A percentile compares a stretch with the other conserved stretches of the same genome.
phyloP scores from a whole-genome alignment of 2,888 invertebrate genomes.

The Anodontia alba region DNA sequence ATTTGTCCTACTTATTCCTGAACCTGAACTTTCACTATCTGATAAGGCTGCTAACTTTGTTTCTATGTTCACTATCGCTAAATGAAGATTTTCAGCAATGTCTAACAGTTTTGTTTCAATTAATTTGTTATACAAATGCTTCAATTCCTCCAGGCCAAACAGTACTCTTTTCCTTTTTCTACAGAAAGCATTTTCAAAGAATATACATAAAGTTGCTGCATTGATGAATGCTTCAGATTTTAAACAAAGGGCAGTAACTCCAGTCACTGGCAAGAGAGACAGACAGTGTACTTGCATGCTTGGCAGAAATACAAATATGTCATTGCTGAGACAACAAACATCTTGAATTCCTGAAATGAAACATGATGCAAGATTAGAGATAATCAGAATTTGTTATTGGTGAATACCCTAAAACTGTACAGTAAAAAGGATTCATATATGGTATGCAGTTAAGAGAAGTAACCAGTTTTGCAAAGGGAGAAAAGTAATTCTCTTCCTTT shows the following conservation, averaged over 20 bases:
- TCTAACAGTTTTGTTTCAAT: conserved; percentile 30
- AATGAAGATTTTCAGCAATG: conserved; percentile 34
- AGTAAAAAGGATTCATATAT: no score
- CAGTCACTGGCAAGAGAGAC: conserved; percentile 64
- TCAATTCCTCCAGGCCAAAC: conserved; percentile 39
- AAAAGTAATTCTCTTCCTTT: no score
- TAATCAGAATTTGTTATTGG: no score
- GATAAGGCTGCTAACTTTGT: conserved; percentile 34
- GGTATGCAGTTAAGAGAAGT: no score
- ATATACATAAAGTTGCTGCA: conserved; percentile 59
- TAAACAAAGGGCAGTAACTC: conserved; percentile 53
- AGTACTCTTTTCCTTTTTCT: conserved; percentile 46
- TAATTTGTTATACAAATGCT: conserved; percentile 43
- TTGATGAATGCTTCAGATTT: conserved; percentile 42
- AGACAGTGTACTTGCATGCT: conserved; percentile 68
- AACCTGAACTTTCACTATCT: conserved; percentile 40
- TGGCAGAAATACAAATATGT: conserved; percentile 71
- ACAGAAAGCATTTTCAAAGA: conserved; percentile 49
- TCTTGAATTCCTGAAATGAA: conserved; percentile 67
- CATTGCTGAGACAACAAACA: conserved; percentile 56
- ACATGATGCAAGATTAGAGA: no score
- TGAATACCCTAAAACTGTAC: no score
- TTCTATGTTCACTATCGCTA: conserved; percentile 38
- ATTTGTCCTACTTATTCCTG: conserved; percentile 52
- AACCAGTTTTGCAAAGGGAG: no score